Evolutionary conservation across 2,888 invertebrate genomes (phyloP).

Genomic region (Eupithecia subfuscata): DNA sequence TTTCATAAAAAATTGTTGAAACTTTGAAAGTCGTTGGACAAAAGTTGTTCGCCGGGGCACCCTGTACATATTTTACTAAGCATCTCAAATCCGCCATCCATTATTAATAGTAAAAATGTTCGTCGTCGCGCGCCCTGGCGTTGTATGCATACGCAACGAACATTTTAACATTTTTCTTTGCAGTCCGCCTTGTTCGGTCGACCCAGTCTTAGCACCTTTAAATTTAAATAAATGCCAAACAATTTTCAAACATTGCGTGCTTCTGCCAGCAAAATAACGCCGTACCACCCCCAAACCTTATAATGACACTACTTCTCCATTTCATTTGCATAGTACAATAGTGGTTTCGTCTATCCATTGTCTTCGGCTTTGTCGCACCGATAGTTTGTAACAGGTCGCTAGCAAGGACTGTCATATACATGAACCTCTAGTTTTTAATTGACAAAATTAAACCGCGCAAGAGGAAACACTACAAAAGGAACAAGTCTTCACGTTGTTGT

Average conservation of each 20-base stretch:
- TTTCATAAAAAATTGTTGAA: too few species aligned
- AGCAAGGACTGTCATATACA: slow-evolving; percentile 48
- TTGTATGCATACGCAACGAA: neutral
- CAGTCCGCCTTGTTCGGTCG: neutral
- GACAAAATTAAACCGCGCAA: slow-evolving; percentile 9
- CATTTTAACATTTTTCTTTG: neutral
- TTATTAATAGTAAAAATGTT: neutral
- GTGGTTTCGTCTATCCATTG: slow-evolving; percentile 59
- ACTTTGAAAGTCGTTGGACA: too few species aligned
- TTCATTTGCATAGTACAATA: slow-evolving; percentile 78
- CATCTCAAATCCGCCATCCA: too few species aligned
- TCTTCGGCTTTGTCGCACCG: slow-evolving; percentile 55
- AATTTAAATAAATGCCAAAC: slow-evolving; percentile 33
- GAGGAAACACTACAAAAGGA: neutral
- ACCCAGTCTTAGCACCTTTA: slow-evolving; percentile 3
- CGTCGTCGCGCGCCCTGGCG: too few species aligned
- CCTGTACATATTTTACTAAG: too few species aligned
- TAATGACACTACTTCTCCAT: slow-evolving; percentile 75
- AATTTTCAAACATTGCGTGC: slow-evolving; percentile 65
- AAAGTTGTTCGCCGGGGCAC: too few species aligned
- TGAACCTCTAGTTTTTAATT: slow-evolving; percentile 12
- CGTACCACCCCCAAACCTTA: slow-evolving; percentile 68
- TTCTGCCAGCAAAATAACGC: slow-evolving; percentile 58
- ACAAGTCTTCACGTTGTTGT: neutral
- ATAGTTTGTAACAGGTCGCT: slow-evolving; percentile 57